phyloP scores from a whole-genome alignment of 2,888 invertebrate genomes.

The Plagodis dolabraria region DNA sequence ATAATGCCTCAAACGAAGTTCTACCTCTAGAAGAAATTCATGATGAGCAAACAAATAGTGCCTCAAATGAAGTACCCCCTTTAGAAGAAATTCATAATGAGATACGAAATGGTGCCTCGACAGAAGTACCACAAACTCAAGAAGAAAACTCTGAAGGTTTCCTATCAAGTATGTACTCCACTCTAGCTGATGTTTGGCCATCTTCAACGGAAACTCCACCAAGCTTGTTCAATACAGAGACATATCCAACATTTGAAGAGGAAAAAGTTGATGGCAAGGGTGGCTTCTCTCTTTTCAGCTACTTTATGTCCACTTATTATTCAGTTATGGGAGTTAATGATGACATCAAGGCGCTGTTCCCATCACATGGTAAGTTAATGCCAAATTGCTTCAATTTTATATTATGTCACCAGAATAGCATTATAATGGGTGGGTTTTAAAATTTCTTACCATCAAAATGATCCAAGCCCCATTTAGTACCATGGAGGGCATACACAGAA shows the following conservation, averaged over 20 bases:
- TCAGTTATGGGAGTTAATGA: slow-evolving; percentile 65
- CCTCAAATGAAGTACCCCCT: slow-evolving; percentile 23
- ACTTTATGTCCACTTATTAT: slow-evolving; percentile 61
- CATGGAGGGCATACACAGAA: no score
- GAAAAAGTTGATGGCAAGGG: slow-evolving; percentile 49
- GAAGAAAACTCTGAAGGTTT: slow-evolving; percentile 53
- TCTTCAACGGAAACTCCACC: slow-evolving; percentile 61
- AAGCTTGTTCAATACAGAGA: slow-evolving; percentile 57
- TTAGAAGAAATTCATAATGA: slow-evolving; percentile 21
- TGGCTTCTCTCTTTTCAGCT: slow-evolving; percentile 67
- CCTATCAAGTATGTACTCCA: slow-evolving; percentile 64
- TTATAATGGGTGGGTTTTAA: no score
- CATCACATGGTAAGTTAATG: slow-evolving; percentile 63
- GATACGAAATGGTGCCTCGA: slow-evolving; percentile 32
- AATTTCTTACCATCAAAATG: no score
- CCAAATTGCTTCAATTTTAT: background rate
- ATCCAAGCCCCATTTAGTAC: no score
- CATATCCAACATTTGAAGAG: slow-evolving; percentile 43
- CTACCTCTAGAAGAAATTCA: slow-evolving; percentile 19
- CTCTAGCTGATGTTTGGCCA: slow-evolving; percentile 67
- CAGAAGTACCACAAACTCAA: slow-evolving; percentile 36
- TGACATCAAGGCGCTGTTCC: slow-evolving; percentile 70
- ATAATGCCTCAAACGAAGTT: slow-evolving; percentile 16
- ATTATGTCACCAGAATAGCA: background rate
- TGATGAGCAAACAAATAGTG: slow-evolving; percentile 23